Percentiles rank a stretch among this genome's conserved stretches.
Evolutionary conservation across 2,113 vertebrate species (phyloP).

Genomic region (Acanthisitta chloris): DNA sequence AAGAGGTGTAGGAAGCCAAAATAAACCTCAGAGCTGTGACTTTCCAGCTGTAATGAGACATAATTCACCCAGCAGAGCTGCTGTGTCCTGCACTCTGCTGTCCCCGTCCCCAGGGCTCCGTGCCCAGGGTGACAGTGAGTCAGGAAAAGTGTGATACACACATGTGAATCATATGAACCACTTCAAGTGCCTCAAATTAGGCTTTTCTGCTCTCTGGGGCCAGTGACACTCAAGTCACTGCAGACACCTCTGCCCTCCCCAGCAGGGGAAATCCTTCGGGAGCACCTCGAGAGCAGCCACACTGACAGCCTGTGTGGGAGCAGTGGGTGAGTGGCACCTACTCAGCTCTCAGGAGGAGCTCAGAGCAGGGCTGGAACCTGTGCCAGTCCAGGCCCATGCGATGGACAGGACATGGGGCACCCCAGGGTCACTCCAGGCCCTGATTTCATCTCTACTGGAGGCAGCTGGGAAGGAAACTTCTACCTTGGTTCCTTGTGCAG

Average conservation of each 20-base stretch:
- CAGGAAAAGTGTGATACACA: rapidly evolving
- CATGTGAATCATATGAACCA: rapidly evolving
- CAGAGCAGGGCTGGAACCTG: background rate
- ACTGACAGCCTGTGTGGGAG: rapidly evolving
- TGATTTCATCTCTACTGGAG: background rate
- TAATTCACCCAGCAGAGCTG: background rate
- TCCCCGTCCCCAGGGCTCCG: background rate
- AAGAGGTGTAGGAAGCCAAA: background rate
- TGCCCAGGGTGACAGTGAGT: background rate
- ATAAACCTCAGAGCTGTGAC: background rate
- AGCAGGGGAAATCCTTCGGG: background rate
- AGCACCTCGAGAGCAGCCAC: background rate
- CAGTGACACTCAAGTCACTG: rapidly evolving
- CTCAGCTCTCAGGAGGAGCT: background rate
- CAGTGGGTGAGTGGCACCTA: background rate
- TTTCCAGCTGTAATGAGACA: background rate
- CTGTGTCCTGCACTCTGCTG: rapidly evolving
- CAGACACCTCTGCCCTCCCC: background rate
- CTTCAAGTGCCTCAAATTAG: rapidly evolving
- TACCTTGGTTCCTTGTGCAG: rapidly evolving
- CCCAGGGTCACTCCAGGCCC: background rate
- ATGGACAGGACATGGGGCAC: rapidly evolving
- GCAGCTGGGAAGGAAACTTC: background rate
- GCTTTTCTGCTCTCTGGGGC: no score
- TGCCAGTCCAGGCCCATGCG: rapidly evolving